phyloP scores from a whole-genome alignment of 2,113 vertebrate species.

The Onychorhynchus coronatus region DNA sequence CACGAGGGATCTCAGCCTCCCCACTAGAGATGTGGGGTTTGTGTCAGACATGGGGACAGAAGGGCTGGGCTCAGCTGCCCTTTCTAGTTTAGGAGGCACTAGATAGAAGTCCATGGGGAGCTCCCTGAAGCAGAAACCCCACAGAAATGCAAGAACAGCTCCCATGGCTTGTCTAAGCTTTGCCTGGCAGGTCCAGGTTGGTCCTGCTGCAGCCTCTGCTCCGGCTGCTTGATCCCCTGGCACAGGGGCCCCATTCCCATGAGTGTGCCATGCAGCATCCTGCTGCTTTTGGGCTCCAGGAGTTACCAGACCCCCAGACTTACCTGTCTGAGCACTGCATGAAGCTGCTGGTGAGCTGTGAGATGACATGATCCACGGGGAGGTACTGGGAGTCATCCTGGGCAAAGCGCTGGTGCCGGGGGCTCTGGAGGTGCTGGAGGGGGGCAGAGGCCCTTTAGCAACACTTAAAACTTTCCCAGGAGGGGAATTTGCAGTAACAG shows the following conservation, averaged over 20 bases:
- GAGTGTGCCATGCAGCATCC: rapidly evolving
- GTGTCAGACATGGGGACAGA: neutral
- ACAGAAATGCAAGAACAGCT: neutral
- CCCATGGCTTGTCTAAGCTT: neutral
- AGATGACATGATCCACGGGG: conserved; percentile 73
- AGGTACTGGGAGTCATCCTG: conserved; percentile 68
- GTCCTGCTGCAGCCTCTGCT: neutral
- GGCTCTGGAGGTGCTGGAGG: conserved; percentile 81
- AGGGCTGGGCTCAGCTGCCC: neutral
- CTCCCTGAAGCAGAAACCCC: neutral
- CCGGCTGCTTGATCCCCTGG: neutral
- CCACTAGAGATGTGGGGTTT: neutral
- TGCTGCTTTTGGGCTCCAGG: rapidly evolving
- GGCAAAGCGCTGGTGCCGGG: conserved; percentile 76
- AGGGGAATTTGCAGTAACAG: neutral
- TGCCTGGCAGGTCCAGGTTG: neutral
- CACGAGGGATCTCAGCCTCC: neutral
- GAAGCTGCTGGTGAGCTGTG: conserved; percentile 69
- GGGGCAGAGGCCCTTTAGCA: neutral
- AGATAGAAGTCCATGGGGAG: neutral
- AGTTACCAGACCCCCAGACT: neutral
- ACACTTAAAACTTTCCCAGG: neutral
- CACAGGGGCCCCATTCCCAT: neutral
- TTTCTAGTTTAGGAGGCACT: neutral
- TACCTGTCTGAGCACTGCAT: neutral